Conservation (phyloP, 2,888 invertebrate species). For the Nomada ruficornis region DNA sequence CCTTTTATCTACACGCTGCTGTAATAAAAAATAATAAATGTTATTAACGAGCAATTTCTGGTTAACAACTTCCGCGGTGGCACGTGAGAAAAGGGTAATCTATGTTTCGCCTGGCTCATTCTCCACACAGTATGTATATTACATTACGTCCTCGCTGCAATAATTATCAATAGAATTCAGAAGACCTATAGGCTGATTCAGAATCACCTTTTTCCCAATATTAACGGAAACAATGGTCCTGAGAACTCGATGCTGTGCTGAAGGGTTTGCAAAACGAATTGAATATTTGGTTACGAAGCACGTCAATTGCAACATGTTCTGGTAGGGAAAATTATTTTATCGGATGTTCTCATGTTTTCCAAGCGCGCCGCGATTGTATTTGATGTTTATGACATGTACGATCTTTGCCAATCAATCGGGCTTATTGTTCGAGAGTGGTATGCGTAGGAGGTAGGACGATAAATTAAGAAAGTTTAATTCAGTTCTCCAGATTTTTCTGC, state of each 20-base stretch:
- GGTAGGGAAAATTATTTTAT: background rate
- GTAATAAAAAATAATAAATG: constrained; percentile 55
- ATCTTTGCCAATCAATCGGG: background rate
- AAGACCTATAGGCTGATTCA: background rate
- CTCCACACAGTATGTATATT: constrained; percentile 15
- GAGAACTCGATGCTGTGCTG: background rate
- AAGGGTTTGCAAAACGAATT: background rate
- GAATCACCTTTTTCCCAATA: constrained; percentile 8
- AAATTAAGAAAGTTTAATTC: background rate
- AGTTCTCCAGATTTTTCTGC: background rate
- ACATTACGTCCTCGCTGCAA: constrained; percentile 27
- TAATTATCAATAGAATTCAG: background rate
- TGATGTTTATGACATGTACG: background rate
- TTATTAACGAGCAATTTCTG: constrained; percentile 39
- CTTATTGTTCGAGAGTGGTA: background rate
- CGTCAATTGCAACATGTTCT: constrained; percentile 21
- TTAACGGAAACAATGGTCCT: constrained; percentile 15
- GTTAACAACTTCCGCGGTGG: constrained; percentile 47
- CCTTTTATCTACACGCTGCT: constrained; percentile 28
- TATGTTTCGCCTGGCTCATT: constrained; percentile 32
- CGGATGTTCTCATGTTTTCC: constrained; percentile 19
- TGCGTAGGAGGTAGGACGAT: background rate
- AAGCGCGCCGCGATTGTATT: background rate
- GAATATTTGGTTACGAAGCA: constrained; percentile 9
- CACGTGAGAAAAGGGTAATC: constrained; percentile 59